phyloP scores from a whole-genome alignment of 1,140 invertebrate species.

The Vollenhovia emeryi region DNA sequence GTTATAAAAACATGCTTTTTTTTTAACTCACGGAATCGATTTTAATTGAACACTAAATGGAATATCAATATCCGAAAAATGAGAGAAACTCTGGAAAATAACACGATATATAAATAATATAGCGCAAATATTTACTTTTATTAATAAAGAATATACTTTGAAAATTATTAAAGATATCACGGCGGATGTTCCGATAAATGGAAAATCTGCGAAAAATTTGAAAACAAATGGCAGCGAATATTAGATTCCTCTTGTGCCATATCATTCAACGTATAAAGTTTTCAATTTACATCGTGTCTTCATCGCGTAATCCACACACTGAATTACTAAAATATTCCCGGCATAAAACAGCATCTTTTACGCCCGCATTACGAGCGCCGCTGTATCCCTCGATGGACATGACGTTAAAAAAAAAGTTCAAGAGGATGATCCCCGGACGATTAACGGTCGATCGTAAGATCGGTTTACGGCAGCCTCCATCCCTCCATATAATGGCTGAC shows the following conservation, averaged over 20 bases:
- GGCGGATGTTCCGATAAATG: not conserved
- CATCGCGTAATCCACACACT: not conserved
- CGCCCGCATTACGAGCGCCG: not conserved
- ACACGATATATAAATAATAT: not conserved
- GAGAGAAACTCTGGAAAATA: not conserved
- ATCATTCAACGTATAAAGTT: not conserved
- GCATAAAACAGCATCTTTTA: not conserved
- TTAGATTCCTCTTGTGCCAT: not conserved
- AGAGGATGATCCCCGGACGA: conserved; percentile 42
- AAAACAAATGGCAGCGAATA: not conserved
- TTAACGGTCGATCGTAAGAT: conserved; percentile 30
- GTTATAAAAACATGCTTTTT: not conserved
- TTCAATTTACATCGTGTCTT: not conserved
- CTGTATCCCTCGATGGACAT: not conserved
- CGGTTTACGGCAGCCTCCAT: conserved; percentile 41
- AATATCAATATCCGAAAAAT: not conserved
- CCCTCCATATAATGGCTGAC: conserved; percentile 50
- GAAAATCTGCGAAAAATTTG: not conserved
- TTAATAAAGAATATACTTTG: not conserved
- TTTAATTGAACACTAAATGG: not conserved
- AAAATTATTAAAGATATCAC: conserved; percentile 4
- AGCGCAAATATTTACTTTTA: not conserved
- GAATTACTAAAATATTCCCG: not conserved
- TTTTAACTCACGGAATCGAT: not conserved
- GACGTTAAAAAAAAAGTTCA: not conserved